Evolutionary conservation across 2,113 vertebrate species (phyloP).

Genomic region (Chlorodrepanis virens): DNA sequence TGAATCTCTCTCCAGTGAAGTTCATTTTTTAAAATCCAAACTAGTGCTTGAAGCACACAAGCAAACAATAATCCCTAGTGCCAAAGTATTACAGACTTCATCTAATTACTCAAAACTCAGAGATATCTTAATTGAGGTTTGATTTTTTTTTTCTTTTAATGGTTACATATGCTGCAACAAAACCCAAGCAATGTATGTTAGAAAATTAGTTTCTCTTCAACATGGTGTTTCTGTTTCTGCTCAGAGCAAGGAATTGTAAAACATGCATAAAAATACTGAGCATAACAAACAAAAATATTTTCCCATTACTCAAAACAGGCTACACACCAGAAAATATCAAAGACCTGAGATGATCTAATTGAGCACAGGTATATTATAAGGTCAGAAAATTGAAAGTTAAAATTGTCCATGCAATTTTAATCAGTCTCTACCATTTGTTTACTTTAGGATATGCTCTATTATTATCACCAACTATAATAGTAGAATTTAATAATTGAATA

Average conservation of each 20-base stretch:
- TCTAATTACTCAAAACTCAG: constrained; percentile 19
- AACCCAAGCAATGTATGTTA: not conserved
- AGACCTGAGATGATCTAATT: not conserved
- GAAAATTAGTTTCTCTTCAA: not conserved
- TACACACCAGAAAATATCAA: not conserved
- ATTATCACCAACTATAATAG: not conserved
- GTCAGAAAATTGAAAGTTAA: not conserved
- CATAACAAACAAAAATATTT: not conserved
- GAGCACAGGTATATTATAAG: not conserved
- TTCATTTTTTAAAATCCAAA: not conserved
- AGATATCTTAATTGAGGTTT: not conserved
- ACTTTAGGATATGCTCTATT: not conserved
- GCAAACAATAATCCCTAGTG: not conserved
- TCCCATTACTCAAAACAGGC: not conserved
- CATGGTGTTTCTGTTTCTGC: not conserved
- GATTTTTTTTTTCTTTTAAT: not conserved
- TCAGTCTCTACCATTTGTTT: not conserved
- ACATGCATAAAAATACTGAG: not conserved
- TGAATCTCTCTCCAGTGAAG: not conserved
- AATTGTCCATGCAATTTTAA: not conserved
- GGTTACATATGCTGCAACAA: not conserved
- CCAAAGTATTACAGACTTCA: not conserved
- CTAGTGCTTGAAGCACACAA: not conserved
- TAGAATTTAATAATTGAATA: not conserved
- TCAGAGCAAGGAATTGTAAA: not conserved